These are phyloP conservation scores for Serripes groenlandicus DNA, from an alignment of 2,888 invertebrate genomes.

Conservation along the genomic window DNA sequence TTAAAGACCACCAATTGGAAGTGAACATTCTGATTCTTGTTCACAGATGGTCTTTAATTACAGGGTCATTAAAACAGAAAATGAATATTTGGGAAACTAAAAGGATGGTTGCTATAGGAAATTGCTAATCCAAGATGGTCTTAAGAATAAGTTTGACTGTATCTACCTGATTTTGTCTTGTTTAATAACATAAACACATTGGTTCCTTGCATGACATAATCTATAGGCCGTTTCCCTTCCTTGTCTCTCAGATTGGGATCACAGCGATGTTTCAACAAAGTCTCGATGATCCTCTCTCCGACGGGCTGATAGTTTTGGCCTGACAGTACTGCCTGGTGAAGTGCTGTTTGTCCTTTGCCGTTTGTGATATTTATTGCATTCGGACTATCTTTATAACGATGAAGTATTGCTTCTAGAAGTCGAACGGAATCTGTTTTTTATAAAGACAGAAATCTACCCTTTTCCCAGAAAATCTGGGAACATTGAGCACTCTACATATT, in stretches of 20 bases:
- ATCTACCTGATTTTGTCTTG: conserved; percentile 52
- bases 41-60: too few relatives aligned
- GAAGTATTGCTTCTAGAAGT: neutral
- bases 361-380: conserved; percentile 52
- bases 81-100: too few relatives aligned
- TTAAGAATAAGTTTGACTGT: too few relatives aligned
- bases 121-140: too few relatives aligned
- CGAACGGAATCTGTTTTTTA: neutral
- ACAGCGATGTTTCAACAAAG: conserved; percentile 64
- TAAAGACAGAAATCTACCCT: too few relatives aligned
- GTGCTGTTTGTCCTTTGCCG: conserved; percentile 52
- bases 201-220: conserved; percentile 61
- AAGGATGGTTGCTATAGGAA: too few relatives aligned
- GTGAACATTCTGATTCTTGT: too few relatives aligned
- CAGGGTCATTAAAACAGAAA: too few relatives aligned
- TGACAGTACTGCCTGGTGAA: conserved; percentile 66
- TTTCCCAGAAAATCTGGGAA: too few relatives aligned
- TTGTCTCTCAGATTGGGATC: conserved; percentile 52
- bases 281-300: conserved; percentile 55
- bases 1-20: too few relatives aligned
- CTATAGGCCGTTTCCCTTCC: conserved; percentile 57
- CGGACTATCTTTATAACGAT: neutral
- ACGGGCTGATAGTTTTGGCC: conserved; percentile 47
- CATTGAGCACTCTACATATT: too few relatives aligned
- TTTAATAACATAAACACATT: conserved; percentile 48